Percentiles rank a stretch among this genome's conserved stretches.
Evolutionary conservation across 2,888 invertebrate genomes (phyloP).

Genomic region (Latrodectus hesperus): DNA sequence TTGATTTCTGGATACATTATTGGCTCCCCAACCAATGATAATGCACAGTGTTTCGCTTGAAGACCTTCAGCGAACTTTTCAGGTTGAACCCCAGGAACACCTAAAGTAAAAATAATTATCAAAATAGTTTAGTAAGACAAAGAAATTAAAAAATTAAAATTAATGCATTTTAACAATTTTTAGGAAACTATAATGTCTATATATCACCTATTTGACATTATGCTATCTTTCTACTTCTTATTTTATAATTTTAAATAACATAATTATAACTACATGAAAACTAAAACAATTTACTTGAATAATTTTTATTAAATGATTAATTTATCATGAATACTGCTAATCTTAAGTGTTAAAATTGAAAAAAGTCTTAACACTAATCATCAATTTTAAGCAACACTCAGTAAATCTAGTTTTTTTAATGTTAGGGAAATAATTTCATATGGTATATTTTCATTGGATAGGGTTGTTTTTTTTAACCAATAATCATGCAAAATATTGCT

Average conservation of each 20-base stretch:
- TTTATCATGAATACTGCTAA: not conserved
- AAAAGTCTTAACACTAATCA: too few relatives aligned
- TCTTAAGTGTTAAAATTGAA: not conserved
- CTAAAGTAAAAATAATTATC: conserved; percentile 72
- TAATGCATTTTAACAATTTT: not conserved
- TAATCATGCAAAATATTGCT: too few relatives aligned
- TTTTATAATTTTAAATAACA: not conserved
- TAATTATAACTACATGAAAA: not conserved
- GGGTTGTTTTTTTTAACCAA: too few relatives aligned
- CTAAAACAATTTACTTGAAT: too few relatives aligned
- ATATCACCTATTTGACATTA: too few relatives aligned
- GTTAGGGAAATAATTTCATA: too few relatives aligned
- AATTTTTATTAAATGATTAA: too few relatives aligned
- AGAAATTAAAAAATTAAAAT: not conserved
- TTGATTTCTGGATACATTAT: conserved; percentile 81
- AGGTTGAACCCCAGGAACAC: conserved; percentile 78
- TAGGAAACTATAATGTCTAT: not conserved
- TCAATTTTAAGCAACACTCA: too few relatives aligned
- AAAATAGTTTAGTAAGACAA: not conserved
- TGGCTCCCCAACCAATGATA: conserved; percentile 80
- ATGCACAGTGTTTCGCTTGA: conserved; percentile 78
- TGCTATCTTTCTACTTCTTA: too few relatives aligned
- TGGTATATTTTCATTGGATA: too few relatives aligned
- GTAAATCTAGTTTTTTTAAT: too few relatives aligned
- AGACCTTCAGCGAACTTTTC: conserved; percentile 78